Evolutionary conservation across 2,113 vertebrate species (phyloP).

Genomic region (Noturus placidus): DNA sequence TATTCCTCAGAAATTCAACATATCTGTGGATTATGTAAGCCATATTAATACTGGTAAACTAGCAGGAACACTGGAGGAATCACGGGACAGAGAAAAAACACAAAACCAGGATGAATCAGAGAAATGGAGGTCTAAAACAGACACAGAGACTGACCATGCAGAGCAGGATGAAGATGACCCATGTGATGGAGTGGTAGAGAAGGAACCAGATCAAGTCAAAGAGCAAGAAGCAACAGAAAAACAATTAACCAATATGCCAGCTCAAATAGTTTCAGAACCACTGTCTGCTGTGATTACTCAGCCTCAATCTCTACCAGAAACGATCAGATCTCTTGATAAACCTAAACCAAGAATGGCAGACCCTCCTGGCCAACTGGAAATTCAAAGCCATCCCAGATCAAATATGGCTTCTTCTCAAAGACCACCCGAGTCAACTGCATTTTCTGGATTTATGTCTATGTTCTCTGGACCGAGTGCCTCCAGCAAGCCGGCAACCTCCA

Average conservation of each 20-base stretch:
- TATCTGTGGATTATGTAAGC: not conserved
- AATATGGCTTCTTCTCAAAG: conserved; percentile 61
- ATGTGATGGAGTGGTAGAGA: not conserved
- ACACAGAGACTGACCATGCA: conserved; percentile 15
- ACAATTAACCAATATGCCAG: conserved; percentile 38
- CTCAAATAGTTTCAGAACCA: conserved; percentile 33
- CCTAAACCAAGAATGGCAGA: conserved; percentile 48
- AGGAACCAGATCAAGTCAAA: conserved; percentile 37
- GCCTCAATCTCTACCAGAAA: conserved; percentile 41
- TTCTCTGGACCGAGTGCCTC: conserved; percentile 75
- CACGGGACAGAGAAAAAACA: not conserved
- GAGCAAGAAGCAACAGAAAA: conserved; percentile 39
- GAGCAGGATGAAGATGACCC: not conserved
- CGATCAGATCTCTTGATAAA: conserved; percentile 26
- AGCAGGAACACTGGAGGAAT: conserved; percentile 13
- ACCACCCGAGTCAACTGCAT: conserved; percentile 74
- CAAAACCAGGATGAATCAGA: not conserved
- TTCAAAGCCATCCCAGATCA: conserved; percentile 30
- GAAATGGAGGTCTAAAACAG: not conserved
- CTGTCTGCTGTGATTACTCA: conserved; percentile 4
- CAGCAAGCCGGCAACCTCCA: conserved; percentile 75
- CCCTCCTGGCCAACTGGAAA: conserved; percentile 25
- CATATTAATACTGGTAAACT: not conserved
- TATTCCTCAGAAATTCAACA: conserved; percentile 12
- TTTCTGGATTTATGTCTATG: conserved; percentile 93